Conservation (phyloP, 2,797 vertebrate species). For the Eulemur coronatus region DNA sequence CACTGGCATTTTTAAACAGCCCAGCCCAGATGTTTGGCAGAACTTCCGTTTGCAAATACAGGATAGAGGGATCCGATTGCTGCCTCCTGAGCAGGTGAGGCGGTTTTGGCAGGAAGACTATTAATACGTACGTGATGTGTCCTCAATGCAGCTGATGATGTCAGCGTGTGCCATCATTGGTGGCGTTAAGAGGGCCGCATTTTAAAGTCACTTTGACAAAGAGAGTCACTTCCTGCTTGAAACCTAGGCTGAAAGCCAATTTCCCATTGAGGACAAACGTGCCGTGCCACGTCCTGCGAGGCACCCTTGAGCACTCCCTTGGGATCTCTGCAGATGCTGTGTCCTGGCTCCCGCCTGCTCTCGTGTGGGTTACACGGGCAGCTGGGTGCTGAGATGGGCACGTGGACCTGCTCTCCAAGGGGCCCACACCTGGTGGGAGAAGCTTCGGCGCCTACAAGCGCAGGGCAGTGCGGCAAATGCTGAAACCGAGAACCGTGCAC, state of each 20-base stretch:
- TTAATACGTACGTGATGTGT: background rate
- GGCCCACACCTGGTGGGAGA: background rate
- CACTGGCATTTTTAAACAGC: background rate
- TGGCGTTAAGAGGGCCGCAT: background rate
- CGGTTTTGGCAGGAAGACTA: background rate
- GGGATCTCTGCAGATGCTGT: accelerated
- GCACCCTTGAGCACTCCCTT: accelerated
- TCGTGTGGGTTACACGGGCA: accelerated
- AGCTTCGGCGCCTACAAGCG: accelerated
- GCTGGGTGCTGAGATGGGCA: background rate
- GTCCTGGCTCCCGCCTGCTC: accelerated
- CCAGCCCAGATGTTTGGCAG: background rate
- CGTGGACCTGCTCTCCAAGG: background rate
- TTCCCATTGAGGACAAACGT: background rate
- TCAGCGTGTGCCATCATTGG: background rate
- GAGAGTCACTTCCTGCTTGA: conserved; percentile 42
- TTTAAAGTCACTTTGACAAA: conserved; percentile 53
- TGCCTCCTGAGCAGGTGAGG: background rate
- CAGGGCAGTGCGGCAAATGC: background rate
- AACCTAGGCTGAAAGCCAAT: background rate
- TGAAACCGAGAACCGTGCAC: background rate
- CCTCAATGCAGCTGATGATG: background rate
- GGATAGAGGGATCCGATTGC: background rate
- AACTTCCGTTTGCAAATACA: background rate
- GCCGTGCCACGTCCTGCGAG: accelerated